Conservation (phyloP, 2,113 vertebrate species). For the Tretioscincus oriximinensis region DNA sequence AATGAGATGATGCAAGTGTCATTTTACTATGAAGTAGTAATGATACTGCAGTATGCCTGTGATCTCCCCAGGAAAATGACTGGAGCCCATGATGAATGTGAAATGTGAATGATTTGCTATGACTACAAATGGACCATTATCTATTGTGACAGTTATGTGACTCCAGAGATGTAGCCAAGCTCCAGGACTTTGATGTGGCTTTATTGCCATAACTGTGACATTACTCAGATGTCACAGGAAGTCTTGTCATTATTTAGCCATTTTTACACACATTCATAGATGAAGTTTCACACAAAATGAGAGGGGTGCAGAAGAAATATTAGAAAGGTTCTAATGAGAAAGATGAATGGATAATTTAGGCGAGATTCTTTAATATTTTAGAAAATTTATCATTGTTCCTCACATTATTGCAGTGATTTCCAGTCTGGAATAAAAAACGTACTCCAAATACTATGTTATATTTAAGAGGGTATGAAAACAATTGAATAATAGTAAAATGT, state of each 20-base stretch:
- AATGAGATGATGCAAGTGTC: slow-evolving; percentile 9
- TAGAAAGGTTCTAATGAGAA: neutral
- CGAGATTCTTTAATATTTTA: slow-evolving; percentile 12
- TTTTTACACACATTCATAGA: neutral
- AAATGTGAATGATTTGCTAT: slow-evolving; percentile 14
- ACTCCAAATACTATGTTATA: too few relatives aligned
- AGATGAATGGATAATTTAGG: neutral
- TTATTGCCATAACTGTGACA: neutral
- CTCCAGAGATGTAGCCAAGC: neutral
- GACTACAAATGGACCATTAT: neutral
- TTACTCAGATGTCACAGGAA: accelerated
- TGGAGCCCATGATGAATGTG: neutral
- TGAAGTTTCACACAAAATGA: neutral
- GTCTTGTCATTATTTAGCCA: neutral
- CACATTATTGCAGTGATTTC: neutral
- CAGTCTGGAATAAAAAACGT: too few relatives aligned
- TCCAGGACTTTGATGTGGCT: neutral
- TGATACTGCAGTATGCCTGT: neutral
- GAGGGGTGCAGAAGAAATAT: neutral
- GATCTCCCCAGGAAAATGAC: neutral
- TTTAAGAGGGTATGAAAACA: too few relatives aligned
- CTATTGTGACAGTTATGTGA: slow-evolving; percentile 8
- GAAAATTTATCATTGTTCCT: slow-evolving; percentile 12
- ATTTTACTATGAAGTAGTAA: slow-evolving; percentile 7
- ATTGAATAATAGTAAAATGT: too few relatives aligned